phyloP scores from a whole-genome alignment of 2,888 invertebrate species.

The Branchellion lobata region DNA sequence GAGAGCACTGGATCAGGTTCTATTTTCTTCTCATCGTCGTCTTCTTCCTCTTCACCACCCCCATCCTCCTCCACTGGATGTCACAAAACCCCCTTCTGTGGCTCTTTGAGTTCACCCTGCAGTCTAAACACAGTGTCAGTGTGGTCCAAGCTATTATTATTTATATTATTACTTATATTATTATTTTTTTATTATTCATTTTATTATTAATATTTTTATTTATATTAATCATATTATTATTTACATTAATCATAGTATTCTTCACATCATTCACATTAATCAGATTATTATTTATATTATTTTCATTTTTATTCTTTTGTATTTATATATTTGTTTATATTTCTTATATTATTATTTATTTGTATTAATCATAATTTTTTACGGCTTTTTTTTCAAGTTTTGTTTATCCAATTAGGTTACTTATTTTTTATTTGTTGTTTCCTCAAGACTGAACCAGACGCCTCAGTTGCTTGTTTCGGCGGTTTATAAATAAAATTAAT shows the following conservation, averaged over 20 bases:
- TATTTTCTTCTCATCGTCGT: background rate
- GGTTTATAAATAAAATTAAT: no score
- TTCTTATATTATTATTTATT: no score
- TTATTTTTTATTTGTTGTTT: no score
- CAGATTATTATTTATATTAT: no score
- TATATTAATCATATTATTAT: background rate
- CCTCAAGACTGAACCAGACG: no score
- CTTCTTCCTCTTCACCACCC: background rate
- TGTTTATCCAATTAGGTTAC: no score
- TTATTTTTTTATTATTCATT: background rate
- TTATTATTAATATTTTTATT: background rate
- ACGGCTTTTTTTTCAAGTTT: no score
- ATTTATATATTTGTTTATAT: background rate
- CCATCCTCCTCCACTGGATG: background rate
- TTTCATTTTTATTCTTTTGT: background rate
- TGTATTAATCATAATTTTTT: no score
- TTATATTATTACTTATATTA: background rate
- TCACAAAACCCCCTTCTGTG: background rate
- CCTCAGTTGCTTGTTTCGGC: no score
- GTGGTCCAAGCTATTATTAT: background rate
- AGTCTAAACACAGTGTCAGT: conserved; percentile 25
- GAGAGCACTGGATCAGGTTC: background rate
- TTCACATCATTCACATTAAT: no score
- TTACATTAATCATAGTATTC: background rate
- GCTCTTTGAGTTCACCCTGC: background rate